Evolutionary conservation across 2,888 invertebrate genomes (phyloP).

Genomic region (Drosophila mercatorum): DNA sequence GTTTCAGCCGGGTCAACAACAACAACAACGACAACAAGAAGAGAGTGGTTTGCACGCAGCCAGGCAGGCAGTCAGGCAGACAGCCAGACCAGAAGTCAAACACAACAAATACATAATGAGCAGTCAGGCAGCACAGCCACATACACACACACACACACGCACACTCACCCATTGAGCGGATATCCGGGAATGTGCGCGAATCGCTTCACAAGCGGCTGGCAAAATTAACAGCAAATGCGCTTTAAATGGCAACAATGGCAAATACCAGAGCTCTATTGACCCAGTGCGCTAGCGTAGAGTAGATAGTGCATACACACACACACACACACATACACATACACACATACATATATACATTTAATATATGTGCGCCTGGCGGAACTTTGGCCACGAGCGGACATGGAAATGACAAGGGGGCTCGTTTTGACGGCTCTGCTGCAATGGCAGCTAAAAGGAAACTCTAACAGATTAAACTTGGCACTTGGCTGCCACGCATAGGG

Average conservation of each 20-base stretch:
- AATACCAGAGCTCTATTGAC: constrained; percentile 73
- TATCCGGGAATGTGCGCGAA: constrained; percentile 74
- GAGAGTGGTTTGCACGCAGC: constrained; percentile 2
- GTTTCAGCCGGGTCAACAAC: constrained; percentile 49
- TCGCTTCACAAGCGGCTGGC: constrained; percentile 71
- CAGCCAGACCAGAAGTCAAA: constrained; percentile 56
- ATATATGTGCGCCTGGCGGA: constrained; percentile 32
- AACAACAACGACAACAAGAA: constrained; percentile 38
- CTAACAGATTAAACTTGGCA: constrained; percentile 78
- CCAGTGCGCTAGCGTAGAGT: constrained; percentile 59
- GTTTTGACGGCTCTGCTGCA: constrained; percentile 51
- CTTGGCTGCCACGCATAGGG: constrained; percentile 58
- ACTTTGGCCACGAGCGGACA: constrained; percentile 55
- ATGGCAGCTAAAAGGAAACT: constrained; percentile 71
- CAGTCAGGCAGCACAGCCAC: constrained; percentile 59
- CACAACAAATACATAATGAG: constrained; percentile 77
- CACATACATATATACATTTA: background rate
- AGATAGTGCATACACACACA: constrained; percentile 23
- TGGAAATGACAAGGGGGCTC: constrained; percentile 48
- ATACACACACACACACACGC: constrained; percentile 22
- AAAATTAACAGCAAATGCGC: constrained; percentile 79
- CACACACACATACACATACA: background rate
- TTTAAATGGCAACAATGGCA: constrained; percentile 77
- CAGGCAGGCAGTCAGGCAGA: constrained; percentile 6
- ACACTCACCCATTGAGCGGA: constrained; percentile 43